phyloP scores from a whole-genome alignment of 2,888 invertebrate genomes.

The Conomelus anceps region DNA sequence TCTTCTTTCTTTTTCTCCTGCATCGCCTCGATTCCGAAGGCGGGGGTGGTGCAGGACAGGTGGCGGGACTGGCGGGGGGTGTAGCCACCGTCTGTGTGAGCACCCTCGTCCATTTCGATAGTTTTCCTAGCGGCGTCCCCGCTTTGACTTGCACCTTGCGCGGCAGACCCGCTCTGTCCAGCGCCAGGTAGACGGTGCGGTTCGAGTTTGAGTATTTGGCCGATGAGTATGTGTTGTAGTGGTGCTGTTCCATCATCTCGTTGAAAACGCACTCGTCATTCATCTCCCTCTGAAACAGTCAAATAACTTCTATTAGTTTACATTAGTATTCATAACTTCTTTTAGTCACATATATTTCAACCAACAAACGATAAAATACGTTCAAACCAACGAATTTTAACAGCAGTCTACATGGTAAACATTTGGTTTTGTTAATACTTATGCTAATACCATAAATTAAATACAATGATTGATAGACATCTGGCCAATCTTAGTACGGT shows the following conservation, averaged over 20 bases:
- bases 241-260: constrained; percentile 75
- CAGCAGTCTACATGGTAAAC: too few species aligned
- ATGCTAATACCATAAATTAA: too few species aligned
- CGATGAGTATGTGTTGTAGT: constrained; percentile 79
- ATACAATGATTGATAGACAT: too few species aligned
- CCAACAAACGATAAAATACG: too few species aligned
- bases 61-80: not conserved
- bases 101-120: constrained; percentile 67
- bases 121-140: constrained; percentile 59
- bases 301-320: constrained; percentile 35
- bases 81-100: constrained; percentile 51
- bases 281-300: constrained; percentile 74
- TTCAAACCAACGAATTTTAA: too few species aligned
- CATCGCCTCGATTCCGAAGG: not conserved
- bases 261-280: constrained; percentile 80
- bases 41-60: constrained; percentile 18
- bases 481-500: too few species aligned
- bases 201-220: constrained; percentile 63
- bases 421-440: too few species aligned
- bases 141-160: constrained; percentile 65
- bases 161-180: constrained; percentile 65
- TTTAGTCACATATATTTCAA: too few species aligned
- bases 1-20: constrained; percentile 35
- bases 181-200: constrained; percentile 64
- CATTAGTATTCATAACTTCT: too few species aligned